A percentile compares a stretch with the other conserved stretches of the same genome.
These are phyloP conservation scores for Conus ventricosus DNA, from an alignment of 1,140 invertebrate genomes.

Conservation along the genomic window DNA sequence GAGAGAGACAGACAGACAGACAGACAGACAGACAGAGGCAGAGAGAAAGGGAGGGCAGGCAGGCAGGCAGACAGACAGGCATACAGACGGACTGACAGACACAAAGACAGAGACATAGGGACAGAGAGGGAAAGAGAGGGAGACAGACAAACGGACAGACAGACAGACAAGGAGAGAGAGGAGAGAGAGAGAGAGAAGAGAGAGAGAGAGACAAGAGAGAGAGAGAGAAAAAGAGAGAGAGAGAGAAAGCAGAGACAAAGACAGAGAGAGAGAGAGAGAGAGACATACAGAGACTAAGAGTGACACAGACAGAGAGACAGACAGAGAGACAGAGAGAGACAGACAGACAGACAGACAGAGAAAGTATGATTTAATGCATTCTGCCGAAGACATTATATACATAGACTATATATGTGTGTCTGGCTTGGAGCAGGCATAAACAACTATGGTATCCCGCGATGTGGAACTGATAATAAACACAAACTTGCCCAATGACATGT, in stretches of 20 bases:
- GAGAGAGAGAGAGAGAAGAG: background rate
- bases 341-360: background rate
- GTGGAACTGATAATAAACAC: too few relatives aligned
- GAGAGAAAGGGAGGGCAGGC: background rate
- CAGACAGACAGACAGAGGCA: background rate
- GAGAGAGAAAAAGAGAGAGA: slow-evolving; percentile 20
- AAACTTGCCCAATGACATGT: too few relatives aligned
- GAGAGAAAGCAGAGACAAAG: background rate
- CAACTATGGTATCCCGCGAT: too few relatives aligned
- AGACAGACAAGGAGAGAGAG: background rate
- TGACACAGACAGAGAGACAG: background rate
- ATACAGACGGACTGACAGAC: background rate
- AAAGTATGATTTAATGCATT: background rate
- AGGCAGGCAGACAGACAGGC: slow-evolving; percentile 1
- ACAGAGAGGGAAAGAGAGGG: background rate
- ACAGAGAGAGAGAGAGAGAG: background rate
- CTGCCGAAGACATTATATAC: too few relatives aligned
- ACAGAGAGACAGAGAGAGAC: background rate
- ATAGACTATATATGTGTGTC: too few relatives aligned
- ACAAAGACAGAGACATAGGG: background rate
- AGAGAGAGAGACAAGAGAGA: slow-evolving; percentile 13
- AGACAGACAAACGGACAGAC: background rate
- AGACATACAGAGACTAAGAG: background rate
- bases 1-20: slow-evolving; percentile 14
- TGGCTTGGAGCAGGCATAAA: too few relatives aligned